phyloP scores from a whole-genome alignment of 2,113 vertebrate genomes.

The Bucco capensis region DNA sequence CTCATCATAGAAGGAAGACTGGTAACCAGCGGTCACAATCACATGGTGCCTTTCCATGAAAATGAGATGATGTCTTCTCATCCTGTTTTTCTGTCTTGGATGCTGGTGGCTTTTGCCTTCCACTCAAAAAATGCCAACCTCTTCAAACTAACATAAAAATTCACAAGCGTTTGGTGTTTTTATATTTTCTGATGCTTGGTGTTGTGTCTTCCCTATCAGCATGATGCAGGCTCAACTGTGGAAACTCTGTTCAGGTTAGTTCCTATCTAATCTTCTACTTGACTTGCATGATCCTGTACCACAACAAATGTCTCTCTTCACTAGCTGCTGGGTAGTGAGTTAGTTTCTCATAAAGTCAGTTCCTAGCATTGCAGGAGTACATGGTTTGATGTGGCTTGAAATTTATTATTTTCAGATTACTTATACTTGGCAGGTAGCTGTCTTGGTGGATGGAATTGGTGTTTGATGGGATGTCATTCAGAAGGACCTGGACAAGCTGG shows the following conservation, averaged over 20 bases:
- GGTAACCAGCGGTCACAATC: not conserved
- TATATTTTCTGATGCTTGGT: not conserved
- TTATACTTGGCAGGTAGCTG: not conserved
- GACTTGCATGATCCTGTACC: accelerated
- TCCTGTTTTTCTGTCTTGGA: not conserved
- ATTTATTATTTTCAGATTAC: not conserved
- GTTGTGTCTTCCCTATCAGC: not conserved
- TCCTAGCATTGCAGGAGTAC: not conserved
- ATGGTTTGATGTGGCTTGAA: not conserved
- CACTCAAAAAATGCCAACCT: not conserved
- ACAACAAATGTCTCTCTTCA: not conserved
- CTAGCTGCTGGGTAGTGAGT: not conserved
- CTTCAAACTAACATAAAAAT: not conserved
- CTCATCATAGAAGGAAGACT: not conserved
- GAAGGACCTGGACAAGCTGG: no score
- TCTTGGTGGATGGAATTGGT: not conserved
- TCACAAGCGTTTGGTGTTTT: not conserved
- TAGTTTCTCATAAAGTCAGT: not conserved
- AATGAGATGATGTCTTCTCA: not conserved
- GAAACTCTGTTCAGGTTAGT: not conserved
- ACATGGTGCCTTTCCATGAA: accelerated
- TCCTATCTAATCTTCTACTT: not conserved
- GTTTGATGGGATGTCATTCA: not conserved
- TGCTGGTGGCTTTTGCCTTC: not conserved
- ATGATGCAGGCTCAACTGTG: not conserved